These are phyloP conservation scores for Tenualosa thibaudeaui DNA, from an alignment of 2,797 vertebrate species.

Conservation along the genomic window DNA sequence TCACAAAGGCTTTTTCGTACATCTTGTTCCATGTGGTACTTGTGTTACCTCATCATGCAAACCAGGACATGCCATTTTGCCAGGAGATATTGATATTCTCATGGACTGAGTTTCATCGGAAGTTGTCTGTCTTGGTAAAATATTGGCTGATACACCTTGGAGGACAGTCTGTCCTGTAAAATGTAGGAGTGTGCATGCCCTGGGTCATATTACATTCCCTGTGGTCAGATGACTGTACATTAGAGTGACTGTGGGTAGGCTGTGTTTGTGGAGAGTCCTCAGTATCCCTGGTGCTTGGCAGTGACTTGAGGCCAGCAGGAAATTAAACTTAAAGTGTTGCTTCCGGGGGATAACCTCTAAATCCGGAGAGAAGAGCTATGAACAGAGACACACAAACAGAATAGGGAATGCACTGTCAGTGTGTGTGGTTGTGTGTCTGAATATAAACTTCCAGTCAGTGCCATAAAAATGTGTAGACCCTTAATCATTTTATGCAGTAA, in stretches of 20 bases:
- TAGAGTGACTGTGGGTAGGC: background rate
- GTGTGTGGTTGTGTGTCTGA: background rate
- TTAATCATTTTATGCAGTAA: background rate
- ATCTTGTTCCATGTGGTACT: constrained; percentile 6
- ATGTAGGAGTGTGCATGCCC: background rate
- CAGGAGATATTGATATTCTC: background rate
- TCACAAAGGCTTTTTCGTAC: too few species aligned
- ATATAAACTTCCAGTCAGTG: background rate
- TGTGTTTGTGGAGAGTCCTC: constrained; percentile 8
- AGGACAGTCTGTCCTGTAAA: constrained; percentile 20
- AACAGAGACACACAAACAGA: constrained; percentile 2
- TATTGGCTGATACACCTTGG: background rate
- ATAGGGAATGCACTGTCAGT: background rate
- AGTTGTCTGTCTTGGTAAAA: background rate
- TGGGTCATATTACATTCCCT: background rate
- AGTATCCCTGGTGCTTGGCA: constrained; percentile 27
- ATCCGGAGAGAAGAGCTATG: constrained; percentile 4
- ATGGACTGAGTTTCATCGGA: constrained; percentile 20
- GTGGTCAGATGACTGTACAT: constrained; percentile 6
- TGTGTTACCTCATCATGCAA: constrained; percentile 33
- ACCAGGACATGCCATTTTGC: constrained; percentile 27
- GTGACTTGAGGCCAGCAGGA: constrained; percentile 22
- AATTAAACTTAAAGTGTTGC: constrained; percentile 33
- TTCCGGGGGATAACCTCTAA: constrained; percentile 29
- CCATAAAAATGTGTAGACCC: background rate